Evolutionary conservation across 2,888 invertebrate genomes (phyloP).

Genomic region (Xanthia icteritia): DNA sequence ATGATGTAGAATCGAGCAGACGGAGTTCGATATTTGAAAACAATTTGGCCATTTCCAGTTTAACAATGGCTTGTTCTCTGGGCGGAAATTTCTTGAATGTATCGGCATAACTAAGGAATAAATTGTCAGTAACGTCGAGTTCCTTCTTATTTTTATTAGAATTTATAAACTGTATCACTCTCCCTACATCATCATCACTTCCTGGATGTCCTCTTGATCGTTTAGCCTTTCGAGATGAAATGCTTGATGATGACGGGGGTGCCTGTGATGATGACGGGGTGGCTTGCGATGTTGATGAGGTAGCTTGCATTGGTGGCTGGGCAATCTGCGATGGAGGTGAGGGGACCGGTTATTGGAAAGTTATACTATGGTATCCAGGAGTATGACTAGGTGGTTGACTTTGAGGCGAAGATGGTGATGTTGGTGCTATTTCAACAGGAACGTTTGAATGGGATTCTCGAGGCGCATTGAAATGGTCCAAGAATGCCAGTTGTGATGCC

Average conservation of each 20-base stretch:
- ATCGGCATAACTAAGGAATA: slow-evolving; percentile 58
- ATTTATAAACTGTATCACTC: slow-evolving; percentile 31
- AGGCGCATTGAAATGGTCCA: slow-evolving; percentile 45
- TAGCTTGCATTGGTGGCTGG: slow-evolving; percentile 19
- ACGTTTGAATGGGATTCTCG: slow-evolving; percentile 17
- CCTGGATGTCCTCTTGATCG: slow-evolving; percentile 14
- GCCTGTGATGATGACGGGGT: slow-evolving; percentile 16
- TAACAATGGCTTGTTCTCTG: too few species aligned
- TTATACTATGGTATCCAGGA: slow-evolving; percentile 21
- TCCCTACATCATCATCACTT: slow-evolving; percentile 30
- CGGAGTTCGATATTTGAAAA: too few species aligned
- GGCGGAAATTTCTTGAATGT: too few species aligned
- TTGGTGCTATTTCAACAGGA: slow-evolving; percentile 28
- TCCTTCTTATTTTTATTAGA: slow-evolving; percentile 24
- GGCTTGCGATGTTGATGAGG: slow-evolving; percentile 15
- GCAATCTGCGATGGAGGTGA: slow-evolving; percentile 23
- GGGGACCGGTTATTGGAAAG: slow-evolving; percentile 23
- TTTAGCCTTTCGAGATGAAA: slow-evolving; percentile 22
- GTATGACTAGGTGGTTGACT: slow-evolving; percentile 15
- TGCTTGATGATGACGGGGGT: slow-evolving; percentile 19
- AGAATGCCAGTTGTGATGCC: slow-evolving; percentile 55
- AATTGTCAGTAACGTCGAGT: slow-evolving; percentile 52
- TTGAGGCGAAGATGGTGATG: slow-evolving; percentile 17
- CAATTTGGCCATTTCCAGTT: too few species aligned
- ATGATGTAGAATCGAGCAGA: too few species aligned